Conservation (phyloP, 2,888 invertebrate genomes). For the Calameuta filiformis region DNA sequence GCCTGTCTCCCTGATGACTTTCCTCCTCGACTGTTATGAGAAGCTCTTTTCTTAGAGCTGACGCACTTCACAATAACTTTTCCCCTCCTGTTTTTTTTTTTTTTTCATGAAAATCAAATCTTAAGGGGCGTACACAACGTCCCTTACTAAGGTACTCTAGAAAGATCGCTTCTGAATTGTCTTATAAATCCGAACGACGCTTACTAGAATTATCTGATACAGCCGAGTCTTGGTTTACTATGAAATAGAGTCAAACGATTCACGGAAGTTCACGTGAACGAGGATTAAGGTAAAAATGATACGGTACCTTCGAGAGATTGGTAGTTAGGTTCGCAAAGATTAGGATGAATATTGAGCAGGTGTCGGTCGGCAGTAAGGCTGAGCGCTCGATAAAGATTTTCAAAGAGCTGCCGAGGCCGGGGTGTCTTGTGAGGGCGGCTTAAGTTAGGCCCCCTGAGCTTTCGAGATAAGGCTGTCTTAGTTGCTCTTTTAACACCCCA, state of each 20-base stretch:
- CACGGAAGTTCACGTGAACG: not conserved
- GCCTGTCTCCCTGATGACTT: conserved; percentile 12
- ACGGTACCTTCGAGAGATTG: not conserved
- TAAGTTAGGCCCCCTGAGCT: not conserved
- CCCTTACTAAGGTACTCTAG: not conserved
- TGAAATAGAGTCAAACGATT: not conserved
- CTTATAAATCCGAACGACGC: not conserved
- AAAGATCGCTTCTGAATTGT: not conserved
- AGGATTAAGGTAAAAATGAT: not conserved
- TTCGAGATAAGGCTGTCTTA: conserved; percentile 9
- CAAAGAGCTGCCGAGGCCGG: not conserved
- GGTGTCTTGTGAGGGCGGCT: not conserved
- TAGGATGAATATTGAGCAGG: not conserved
- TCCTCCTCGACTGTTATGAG: conserved; percentile 13
- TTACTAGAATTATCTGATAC: not conserved
- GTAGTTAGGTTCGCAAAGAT: not conserved
- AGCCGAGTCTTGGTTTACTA: not conserved
- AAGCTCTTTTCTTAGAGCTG: conserved; percentile 24
- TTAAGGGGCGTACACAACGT: not conserved
- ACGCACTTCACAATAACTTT: conserved; percentile 36
- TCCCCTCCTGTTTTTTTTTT: conserved; percentile 18
- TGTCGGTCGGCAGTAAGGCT: not conserved
- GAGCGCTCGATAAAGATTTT: not conserved
- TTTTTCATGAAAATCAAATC: not conserved
- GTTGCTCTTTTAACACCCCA: not conserved